Base-by-base conservation (phyloP, 2,888 invertebrate species). In the Synergus japonicus region DNA sequence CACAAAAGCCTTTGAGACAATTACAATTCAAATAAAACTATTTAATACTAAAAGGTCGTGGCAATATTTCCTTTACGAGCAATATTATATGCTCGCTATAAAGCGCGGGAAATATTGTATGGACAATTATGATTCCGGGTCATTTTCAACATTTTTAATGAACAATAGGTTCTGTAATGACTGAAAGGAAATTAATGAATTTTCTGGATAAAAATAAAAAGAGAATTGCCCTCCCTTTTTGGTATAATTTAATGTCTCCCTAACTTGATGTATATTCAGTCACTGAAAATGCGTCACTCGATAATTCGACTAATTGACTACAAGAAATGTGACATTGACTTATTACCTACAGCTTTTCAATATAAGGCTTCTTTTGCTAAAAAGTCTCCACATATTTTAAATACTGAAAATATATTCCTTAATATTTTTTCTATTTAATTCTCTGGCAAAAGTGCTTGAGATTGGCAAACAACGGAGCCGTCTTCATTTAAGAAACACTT, bases 341-440 rank as follows among this genome's bases (percentile, higher is more conserved):
- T 49, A n/a, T n/a, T n/a, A 29, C 29, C 29, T 29, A 54, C 54
- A 37, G 5, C 37, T n/a, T 54, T n/a, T 54, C 54, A 54, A n/a
- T 37, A 54, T n/a, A n/a, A 54, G 54, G 8, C 8, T 54, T 54
- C 15, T 7, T 7, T 7, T 54, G n/a, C 15, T 7, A 54, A 7
- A 54, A 7, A 37, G 37, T 37, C 37, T 5, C 37, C 37, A 37
- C 5, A 5, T 37, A 37, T 37, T 37, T 37, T 37, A 37, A 37
- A 7, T 37, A 7, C 37, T 37, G 37, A 37, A 4, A 37, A 37
- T 37, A n/a, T n/a, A n/a, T n/a, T n/a, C n/a, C n/a, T n/a, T n/a
- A n/a, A n/a, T n/a, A 37, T 37, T n/a, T n/a, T n/a, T n/a, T n/a
- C 8, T 49, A 44, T 44, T 67, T 13, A 67, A 67, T 67, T 67